A percentile compares a stretch with the other conserved stretches of the same genome.
Evolutionary conservation across 2,888 invertebrate genomes (phyloP).

Genomic region (Cataglyphis livida): DNA sequence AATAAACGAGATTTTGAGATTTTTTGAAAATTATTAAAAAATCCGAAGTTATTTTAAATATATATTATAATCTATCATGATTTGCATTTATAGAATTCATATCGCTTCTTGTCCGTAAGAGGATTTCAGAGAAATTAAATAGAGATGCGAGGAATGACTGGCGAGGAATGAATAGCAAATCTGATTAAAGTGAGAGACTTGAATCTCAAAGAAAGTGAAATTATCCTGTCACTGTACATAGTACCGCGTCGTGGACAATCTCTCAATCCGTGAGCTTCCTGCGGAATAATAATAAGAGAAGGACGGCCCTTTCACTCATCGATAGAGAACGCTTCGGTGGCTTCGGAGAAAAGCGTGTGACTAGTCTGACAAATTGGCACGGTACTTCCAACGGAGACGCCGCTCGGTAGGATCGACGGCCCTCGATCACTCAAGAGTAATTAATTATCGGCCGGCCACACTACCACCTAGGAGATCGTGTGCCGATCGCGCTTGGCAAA

Average conservation of each 20-base stretch:
- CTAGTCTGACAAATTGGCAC: slow-evolving; percentile 74
- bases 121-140: slow-evolving; percentile 33
- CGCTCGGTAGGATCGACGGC: slow-evolving; percentile 73
- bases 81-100: slow-evolving; percentile 19
- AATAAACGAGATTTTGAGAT: neutral
- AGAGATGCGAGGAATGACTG: slow-evolving; percentile 22
- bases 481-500: slow-evolving; percentile 64
- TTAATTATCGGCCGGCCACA: slow-evolving; percentile 70
- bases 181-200: slow-evolving; percentile 30
- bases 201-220: slow-evolving; percentile 1
- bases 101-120: neutral
- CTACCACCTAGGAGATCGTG: slow-evolving; percentile 73
- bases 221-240: neutral
- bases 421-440: slow-evolving; percentile 75
- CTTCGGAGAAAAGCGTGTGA: slow-evolving; percentile 73
- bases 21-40: neutral
- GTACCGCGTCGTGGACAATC: slow-evolving; percentile 41
- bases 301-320: slow-evolving; percentile 67
- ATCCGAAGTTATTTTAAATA: neutral
- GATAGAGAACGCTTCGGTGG: slow-evolving; percentile 56
- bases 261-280: slow-evolving; percentile 31
- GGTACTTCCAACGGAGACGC: slow-evolving; percentile 71
- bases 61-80: slow-evolving; percentile 32
- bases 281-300: slow-evolving; percentile 69
- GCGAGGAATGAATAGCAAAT: slow-evolving; percentile 37